phyloP scores from a whole-genome alignment of 2,888 invertebrate species.

The Heteromurus nitidus region DNA sequence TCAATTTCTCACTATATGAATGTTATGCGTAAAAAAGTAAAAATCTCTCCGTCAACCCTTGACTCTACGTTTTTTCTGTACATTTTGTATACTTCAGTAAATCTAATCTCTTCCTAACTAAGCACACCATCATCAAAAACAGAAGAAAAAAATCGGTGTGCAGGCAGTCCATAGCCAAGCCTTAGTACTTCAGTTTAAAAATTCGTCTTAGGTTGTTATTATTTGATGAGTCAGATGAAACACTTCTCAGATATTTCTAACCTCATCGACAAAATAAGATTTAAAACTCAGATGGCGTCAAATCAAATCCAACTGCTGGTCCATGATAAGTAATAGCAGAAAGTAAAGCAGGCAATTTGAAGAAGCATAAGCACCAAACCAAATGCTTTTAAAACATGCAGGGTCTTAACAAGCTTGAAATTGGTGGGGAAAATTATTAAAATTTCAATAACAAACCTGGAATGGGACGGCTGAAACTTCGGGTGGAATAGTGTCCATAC shows the following conservation, averaged over 20 bases:
- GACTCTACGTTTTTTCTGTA: slow-evolving; percentile 10
- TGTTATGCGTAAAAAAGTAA: slow-evolving; percentile 16
- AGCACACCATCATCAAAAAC: not conserved
- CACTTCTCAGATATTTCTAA: slow-evolving; percentile 29
- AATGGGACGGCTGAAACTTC: slow-evolving; percentile 90
- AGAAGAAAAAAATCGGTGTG: slow-evolving; percentile 2
- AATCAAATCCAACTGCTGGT: too few species aligned
- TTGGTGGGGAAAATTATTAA: not conserved
- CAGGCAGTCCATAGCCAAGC: slow-evolving; percentile 5
- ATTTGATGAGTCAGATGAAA: slow-evolving; percentile 43
- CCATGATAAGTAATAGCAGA: too few species aligned
- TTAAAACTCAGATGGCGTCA: too few species aligned
- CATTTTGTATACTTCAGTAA: not conserved
- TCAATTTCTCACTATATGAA: slow-evolving; percentile 18
- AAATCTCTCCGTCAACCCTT: not conserved
- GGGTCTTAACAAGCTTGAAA: too few species aligned
- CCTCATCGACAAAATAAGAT: slow-evolving; percentile 22
- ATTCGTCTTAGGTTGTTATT: slow-evolving; percentile 14
- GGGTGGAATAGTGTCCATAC: slow-evolving; percentile 78
- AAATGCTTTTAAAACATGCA: too few species aligned
- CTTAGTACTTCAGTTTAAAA: slow-evolving; percentile 11
- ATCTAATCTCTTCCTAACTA: not conserved
- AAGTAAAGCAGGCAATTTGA: too few species aligned
- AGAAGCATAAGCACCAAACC: too few species aligned
- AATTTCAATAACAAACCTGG: slow-evolving; percentile 74